Base-by-base conservation (phyloP, 2,888 invertebrate species). In the Anorthoa munda region DNA sequence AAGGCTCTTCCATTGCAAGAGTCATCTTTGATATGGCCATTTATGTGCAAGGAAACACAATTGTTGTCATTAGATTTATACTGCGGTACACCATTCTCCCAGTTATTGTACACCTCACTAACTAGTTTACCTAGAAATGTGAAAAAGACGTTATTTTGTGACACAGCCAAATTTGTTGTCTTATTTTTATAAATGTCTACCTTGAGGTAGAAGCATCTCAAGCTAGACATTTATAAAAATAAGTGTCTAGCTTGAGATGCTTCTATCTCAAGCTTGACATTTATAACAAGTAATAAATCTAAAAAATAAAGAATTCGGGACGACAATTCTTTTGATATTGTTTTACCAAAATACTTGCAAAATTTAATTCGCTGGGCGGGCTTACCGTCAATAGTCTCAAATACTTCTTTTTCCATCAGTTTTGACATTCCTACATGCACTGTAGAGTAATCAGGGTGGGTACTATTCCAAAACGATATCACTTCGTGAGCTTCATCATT, bases 331-430 rank as follows among this genome's bases (percentile, higher is more conserved):
- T n/a, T n/a, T n/a, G n/a, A n/a, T n/a, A n/a, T n/a, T n/a, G n/a
- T n/a, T n/a, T n/a, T n/a, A n/a, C n/a, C n/a, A n/a, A 31, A 31
- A 31, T 31, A 31, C 31, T 31, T 31, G 31, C 31, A 39, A 9
- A 9, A 39, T 9, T 31, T 39, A 39, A 12, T 56, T 9, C 31
- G 26, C 31, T 5, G n/a, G n/a, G n/a, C n/a, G n/a, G 18, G 31
- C 58, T 58, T 58, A 90, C 90, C 88, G 15, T 88, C 89, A 26
- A 92, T 75, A 31, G 93, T 93, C 75, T 91, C 91, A 81, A 90
- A 94, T 17, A 91, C 90, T 69, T 92, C 92, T 82, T 92, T 90
- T 1, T 85, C 89, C 3, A 90, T 55, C 50, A 89, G 15, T 15
- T 67, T 46, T 48, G 70, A 56, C 15, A 70, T 56, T 2, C 70